Conservation (phyloP, 1,140 invertebrate species). For the Lordiphosa mommai region DNA sequence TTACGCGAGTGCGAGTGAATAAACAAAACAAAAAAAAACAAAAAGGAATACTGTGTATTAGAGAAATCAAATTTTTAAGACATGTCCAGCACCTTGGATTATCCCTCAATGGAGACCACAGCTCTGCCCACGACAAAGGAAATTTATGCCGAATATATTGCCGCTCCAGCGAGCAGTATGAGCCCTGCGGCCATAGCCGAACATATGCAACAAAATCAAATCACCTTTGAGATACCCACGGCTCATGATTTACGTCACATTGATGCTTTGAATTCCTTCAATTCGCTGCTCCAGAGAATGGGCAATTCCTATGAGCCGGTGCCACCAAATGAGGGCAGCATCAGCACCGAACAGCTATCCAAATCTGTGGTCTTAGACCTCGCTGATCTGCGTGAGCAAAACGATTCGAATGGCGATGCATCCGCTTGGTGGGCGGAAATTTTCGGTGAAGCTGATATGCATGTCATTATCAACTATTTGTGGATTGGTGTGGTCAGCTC, state of each 20-base stretch:
- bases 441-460: constrained; percentile 69
- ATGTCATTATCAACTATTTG: constrained; percentile 74
- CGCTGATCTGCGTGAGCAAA: constrained; percentile 58
- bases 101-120: constrained; percentile 36
- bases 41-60: constrained; percentile 7
- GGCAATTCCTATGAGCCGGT: constrained; percentile 44
- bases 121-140: constrained; percentile 26
- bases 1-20: constrained; percentile 46
- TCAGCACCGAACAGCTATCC: constrained; percentile 69
- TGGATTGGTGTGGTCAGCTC: constrained; percentile 77
- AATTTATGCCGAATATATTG: constrained; percentile 49
- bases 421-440: constrained; percentile 38
- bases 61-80: background rate
- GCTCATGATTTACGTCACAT: constrained; percentile 72
- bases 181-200: constrained; percentile 63
- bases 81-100: constrained; percentile 46
- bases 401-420: constrained; percentile 9
- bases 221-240: constrained; percentile 76
- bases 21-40: constrained; percentile 12
- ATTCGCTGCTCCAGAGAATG: constrained; percentile 60
- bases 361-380: constrained; percentile 72
- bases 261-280: constrained; percentile 69
- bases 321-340: constrained; percentile 33
- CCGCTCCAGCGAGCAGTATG: constrained; percentile 73
- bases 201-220: constrained; percentile 74